Percentiles rank a stretch among this genome's conserved stretches.
Conservation (phyloP, 2,113 vertebrate species). For the Trachemys scripta region DNA sequence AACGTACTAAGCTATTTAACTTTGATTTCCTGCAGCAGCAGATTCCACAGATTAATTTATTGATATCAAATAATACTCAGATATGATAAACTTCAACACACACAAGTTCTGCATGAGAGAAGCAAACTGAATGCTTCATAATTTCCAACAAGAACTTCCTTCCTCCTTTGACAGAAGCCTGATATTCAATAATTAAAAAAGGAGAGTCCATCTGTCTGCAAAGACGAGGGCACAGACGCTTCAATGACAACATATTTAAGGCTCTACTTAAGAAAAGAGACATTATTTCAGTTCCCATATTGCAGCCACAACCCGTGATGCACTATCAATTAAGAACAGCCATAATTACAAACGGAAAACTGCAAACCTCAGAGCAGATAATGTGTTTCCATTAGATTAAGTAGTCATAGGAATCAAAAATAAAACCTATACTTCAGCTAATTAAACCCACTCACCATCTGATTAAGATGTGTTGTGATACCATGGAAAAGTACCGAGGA, state of each 20-base stretch:
- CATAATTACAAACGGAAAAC: conserved; percentile 81
- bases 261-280: background rate
- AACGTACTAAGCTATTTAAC: conserved; percentile 55
- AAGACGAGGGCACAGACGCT: background rate
- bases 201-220: conserved; percentile 20
- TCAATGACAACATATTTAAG: background rate
- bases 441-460: conserved; percentile 86
- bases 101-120: accelerated
- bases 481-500: conserved; percentile 72
- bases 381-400: conserved; percentile 85
- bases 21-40: conserved; percentile 50
- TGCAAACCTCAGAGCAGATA: conserved; percentile 79
- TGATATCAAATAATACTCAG: background rate
- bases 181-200: background rate
- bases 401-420: conserved; percentile 83
- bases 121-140: accelerated
- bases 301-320: conserved; percentile 77
- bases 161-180: conserved; percentile 20
- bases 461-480: conserved; percentile 80
- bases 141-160: background rate
- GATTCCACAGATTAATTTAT: conserved; percentile 46
- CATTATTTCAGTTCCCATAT: conserved; percentile 71
- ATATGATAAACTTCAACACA: accelerated
- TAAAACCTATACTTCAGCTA: conserved; percentile 82
- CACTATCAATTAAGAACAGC: conserved; percentile 81